These are phyloP conservation scores for Chirona hameri DNA, from an alignment of 2,888 invertebrate species.

Conservation along the genomic window DNA sequence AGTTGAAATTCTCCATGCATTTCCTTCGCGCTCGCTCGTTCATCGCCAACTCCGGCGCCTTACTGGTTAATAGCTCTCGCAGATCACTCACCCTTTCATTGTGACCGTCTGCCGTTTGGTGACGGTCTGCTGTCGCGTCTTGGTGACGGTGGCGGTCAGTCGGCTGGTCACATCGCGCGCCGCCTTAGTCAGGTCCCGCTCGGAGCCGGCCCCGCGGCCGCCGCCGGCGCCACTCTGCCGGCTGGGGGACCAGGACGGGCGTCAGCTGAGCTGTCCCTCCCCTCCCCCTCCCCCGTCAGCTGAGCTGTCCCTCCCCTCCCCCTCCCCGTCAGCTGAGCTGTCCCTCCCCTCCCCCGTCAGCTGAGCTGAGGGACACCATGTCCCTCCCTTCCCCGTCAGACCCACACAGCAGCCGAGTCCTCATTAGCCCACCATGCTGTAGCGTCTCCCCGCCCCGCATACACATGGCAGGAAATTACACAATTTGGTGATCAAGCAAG, in stretches of 20 bases:
- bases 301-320: not conserved
- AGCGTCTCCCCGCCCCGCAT: too few species aligned
- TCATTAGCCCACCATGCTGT: not conserved
- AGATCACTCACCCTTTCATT: not conserved
- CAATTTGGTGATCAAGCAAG: too few species aligned
- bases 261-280: not conserved
- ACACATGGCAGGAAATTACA: too few species aligned
- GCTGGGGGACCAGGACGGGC: not conserved
- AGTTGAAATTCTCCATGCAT: too few species aligned
- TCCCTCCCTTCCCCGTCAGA: not conserved
- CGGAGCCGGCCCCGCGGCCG: not conserved
- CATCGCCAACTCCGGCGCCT: too few species aligned
- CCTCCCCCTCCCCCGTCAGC: not conserved
- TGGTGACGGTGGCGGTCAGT: constrained; percentile 23
- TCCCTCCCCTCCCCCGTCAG: not conserved
- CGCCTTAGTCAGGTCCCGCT: not conserved
- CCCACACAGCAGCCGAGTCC: not conserved
- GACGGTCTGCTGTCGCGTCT: constrained; percentile 27
- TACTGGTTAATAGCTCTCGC: too few species aligned
- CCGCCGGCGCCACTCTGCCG: not conserved
- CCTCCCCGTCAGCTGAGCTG: not conserved
- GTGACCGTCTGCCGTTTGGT: not conserved
- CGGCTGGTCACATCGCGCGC: constrained; percentile 9
- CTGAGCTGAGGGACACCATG: not conserved
- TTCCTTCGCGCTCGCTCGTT: too few species aligned